Evolutionary conservation across 1,140 invertebrate species (phyloP), one percentile per base, ranked within the genome.

Genomic region (Asbolus verrucosus): DNA sequence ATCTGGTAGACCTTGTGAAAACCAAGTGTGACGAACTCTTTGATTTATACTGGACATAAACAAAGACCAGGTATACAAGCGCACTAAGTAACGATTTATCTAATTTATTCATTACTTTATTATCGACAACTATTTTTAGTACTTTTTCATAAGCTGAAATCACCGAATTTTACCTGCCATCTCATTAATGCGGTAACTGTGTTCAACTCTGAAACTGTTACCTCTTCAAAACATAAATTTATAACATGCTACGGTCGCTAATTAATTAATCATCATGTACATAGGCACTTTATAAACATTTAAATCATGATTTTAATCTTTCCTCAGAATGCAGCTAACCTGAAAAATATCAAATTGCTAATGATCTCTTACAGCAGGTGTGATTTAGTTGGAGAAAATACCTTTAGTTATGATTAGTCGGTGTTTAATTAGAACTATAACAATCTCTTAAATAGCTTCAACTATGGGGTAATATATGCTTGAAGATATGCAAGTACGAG

Each of bases 1-100:
- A 69, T 41, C 59, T 67, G 66, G 66, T 71, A 71, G 66, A 74
- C 69, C 65, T 69, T 71, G 68, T 65, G 41, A 54, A 38, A 24
- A 41, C 18, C 61, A 63, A 63, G 61, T 63, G 61, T 63, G 61
- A 63, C 61, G 61, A 63, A 63, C 61, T 63, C 61, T 30, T 30
- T 63, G 61, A 63, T 63, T 63, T 63, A 63, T 63, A 63, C 18
- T 11, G 33, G 61, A 63, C 61, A 63, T 63, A 41, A 63, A 63
- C 61, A 30, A 63, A 62, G 31, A 54, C 15, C 41, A 46, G 41
- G 41, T 46, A 46, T 46, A 46, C 19, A 24, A 27, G 46, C 19
- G 4, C 18, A n/a, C 46, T 27, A 27, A 11, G 19, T 24, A 27
- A 27, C 46, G 9, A 36, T 54, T 27, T 27, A 24, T 54, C 46